Base-by-base conservation (phyloP, 1,140 invertebrate species). In the Lethocerus indicus region DNA sequence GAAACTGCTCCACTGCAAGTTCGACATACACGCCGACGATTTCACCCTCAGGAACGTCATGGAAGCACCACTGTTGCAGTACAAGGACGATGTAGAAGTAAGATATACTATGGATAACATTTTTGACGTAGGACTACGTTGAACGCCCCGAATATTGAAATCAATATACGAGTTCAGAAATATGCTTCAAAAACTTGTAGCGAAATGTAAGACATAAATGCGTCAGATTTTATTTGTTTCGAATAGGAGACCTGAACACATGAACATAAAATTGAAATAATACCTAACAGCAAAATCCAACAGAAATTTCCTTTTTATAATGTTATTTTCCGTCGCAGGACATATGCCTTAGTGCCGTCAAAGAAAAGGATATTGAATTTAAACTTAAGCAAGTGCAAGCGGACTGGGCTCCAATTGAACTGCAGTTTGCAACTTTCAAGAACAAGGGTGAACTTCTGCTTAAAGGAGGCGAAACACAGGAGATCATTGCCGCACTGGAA, bases 351-450 rank as follows among this genome's bases (percentile, higher is more conserved):
- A 81, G 83, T 56, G 86, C 87, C 5, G 77, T 86, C 0, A 91
- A 89, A 68, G 87, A 92, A 66, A 80, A 83, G 58, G 87, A 92
- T 57, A 91, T 92, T 55, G 87, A 92, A 67, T 81, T 79, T 1
- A 91, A 90, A 67, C 60, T 91, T 28, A 87, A 84, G 57, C 79
- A 84, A 67, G 75, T 91, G 0, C 79, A 84, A 45, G 71, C 75
- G 5, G 86, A 90, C 64, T 93, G 87, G 87, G 66, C 75, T 0
- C 57, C 74, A 1, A 71, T 84, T n/a, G 77, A 85, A 59, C 67
- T 91, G n/a, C 71, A 76, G 23, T 87, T 92, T 59, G 64, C 75
- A 1, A 61, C 65, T n/a, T 92, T 91, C 58, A 93, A 91, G 65
- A 81, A 76, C 56, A 70, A 86, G 60, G 88, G 87, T 1, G 87